Evolutionary conservation across 2,113 vertebrate species (phyloP), one percentile per base, ranked within the genome.

Genomic region (Nipponia nippon): DNA sequence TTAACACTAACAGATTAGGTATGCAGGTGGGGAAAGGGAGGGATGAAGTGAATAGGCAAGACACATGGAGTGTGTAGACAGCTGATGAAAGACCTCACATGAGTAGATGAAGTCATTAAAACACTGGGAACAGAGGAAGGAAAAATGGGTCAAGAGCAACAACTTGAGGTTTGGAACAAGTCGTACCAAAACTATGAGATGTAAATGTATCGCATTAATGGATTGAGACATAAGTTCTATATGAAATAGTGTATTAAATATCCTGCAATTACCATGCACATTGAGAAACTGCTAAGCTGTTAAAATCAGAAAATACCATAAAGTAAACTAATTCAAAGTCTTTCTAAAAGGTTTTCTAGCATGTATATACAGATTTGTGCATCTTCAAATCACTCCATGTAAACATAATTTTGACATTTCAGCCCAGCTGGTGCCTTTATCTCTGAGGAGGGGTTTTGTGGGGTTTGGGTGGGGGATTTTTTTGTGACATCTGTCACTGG

Each of bases 381-480:
- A 9, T 80, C 58, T 53, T 63, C 44, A 69, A 69, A 72, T 61
- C 66, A 47, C 11, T 77, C 30, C 10, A 52, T 22, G 27, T 72
- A 83, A 93, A 90, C 26, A 85, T 29, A 55, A 61, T 59, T 82
- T 75, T 85, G 69, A 87, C 66, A 93, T 91, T 80, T 78, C 26
- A 91, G n/a, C 22, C 59, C 66, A 55, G 38, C 10, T 79, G 47
- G 10, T 71, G n/a, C 12, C 19, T 87, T 88, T 44, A 76, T 50
- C 47, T 79, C 81, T 82, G 46, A 87, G 55, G 9, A 83, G 1
- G 4, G 2, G 0, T 34, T 78, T 46, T 75, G 38, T 13, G 32
- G 44, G 4, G 15, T 32, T 89, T 89, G 16, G 14, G 13, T 56
- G 30, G 12, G 34, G 16, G 8, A 13, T 20, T 79, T 67, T 78